These are phyloP conservation scores for Tipula vernalis DNA, from an alignment of 2,888 invertebrate genomes.

Conservation along the genomic window DNA sequence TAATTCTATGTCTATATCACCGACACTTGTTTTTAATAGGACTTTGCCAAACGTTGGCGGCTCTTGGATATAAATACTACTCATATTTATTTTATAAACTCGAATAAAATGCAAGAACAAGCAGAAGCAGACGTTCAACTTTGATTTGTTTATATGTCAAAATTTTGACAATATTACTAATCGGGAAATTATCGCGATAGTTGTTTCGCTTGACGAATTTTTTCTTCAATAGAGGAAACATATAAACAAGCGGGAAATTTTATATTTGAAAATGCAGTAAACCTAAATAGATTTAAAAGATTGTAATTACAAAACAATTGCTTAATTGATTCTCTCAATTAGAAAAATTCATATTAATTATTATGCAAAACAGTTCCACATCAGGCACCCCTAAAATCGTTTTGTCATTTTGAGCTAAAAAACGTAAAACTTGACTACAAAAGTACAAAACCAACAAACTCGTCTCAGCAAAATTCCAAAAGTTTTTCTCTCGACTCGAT, in stretches of 20 bases:
- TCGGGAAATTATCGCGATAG: background rate
- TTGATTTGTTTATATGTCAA: background rate
- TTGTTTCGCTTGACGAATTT: too few species aligned
- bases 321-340: too few species aligned
- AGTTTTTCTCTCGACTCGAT: background rate
- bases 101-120: too few species aligned
- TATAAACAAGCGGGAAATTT: too few species aligned
- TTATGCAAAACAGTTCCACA: background rate
- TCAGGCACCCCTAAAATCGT: background rate
- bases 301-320: too few species aligned
- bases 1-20: conserved; percentile 94
- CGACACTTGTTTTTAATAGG: conserved; percentile 78
- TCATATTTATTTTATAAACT: conserved; percentile 48
- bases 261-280: too few species aligned
- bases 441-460: too few species aligned
- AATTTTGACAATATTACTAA: background rate
- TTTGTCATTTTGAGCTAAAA: background rate
- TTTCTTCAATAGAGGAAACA: too few species aligned
- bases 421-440: too few species aligned
- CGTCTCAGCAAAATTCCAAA: background rate
- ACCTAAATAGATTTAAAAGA: too few species aligned
- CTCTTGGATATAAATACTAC: conserved; percentile 95
- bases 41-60: conserved; percentile 94
- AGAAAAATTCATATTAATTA: too few species aligned
- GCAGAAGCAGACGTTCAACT: background rate